Evolutionary conservation across 2,888 invertebrate species (phyloP).

Genomic region (Ectropis crepuscularia): DNA sequence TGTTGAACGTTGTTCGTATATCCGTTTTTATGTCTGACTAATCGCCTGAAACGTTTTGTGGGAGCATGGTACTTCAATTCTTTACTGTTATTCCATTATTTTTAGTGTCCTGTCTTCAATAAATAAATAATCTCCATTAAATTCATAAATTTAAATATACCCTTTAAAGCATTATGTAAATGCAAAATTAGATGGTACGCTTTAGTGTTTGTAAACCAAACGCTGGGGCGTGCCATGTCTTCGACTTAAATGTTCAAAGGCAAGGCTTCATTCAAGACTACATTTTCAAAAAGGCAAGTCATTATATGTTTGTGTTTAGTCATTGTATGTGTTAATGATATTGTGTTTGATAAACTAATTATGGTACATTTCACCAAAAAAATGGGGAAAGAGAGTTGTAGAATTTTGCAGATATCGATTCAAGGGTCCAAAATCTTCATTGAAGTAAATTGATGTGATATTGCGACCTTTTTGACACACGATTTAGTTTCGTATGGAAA

Average conservation of each 20-base stretch:
- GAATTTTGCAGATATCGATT: too few species aligned
- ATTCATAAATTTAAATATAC: constrained; percentile 52
- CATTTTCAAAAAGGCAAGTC: not conserved
- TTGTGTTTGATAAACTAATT: too few species aligned
- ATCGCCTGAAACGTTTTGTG: constrained; percentile 72
- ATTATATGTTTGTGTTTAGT: too few species aligned
- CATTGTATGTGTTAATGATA: too few species aligned
- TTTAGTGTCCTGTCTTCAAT: constrained; percentile 54
- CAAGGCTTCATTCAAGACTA: not conserved
- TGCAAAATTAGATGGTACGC: constrained; percentile 65
- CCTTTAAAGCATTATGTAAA: constrained; percentile 73
- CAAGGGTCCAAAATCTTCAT: too few species aligned
- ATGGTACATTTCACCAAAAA: too few species aligned
- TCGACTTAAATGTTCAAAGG: constrained; percentile 1
- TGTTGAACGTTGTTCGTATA: constrained; percentile 67
- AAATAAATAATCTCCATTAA: constrained; percentile 75
- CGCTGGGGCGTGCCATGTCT: constrained; percentile 50
- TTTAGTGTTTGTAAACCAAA: constrained; percentile 63
- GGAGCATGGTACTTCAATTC: constrained; percentile 65
- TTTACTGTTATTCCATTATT: constrained; percentile 45
- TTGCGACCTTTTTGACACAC: too few species aligned
- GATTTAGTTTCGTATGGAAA: too few species aligned
- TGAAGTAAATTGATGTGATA: too few species aligned
- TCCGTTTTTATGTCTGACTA: constrained; percentile 70
- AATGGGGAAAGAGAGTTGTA: too few species aligned